A percentile compares a stretch with the other conserved stretches of the same genome.
phyloP scores from a whole-genome alignment of 2,113 vertebrate species.

The Acanthochromis polyacanthus region DNA sequence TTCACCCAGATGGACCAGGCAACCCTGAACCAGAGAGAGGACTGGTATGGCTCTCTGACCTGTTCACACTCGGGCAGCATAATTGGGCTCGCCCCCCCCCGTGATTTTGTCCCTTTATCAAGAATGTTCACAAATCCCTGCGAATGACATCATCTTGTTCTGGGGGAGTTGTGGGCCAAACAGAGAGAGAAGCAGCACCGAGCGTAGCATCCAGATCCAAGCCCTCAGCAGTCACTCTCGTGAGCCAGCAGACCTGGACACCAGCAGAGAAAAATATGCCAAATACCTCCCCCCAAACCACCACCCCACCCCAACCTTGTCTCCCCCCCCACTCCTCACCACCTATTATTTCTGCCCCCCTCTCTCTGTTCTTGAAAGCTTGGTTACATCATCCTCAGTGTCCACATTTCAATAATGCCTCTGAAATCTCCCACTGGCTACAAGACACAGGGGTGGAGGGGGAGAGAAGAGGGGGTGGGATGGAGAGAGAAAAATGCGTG shows the following conservation, averaged over 20 bases:
- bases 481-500: constrained; percentile 42
- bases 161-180: constrained; percentile 66
- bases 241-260: constrained; percentile 80
- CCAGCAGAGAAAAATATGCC: constrained; percentile 70
- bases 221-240: constrained; percentile 70
- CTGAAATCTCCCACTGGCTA: constrained; percentile 69
- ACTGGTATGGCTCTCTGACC: constrained; percentile 39
- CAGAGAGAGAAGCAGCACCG: constrained; percentile 67
- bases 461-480: not conserved
- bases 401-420: constrained; percentile 78
- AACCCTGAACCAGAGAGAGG: not conserved
- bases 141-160: constrained; percentile 77
- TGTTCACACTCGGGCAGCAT: constrained; percentile 34
- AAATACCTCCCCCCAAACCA: constrained; percentile 47
- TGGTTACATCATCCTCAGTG: constrained; percentile 78
- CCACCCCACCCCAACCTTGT: constrained; percentile 23
- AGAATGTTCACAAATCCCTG: constrained; percentile 75
- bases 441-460: not conserved
- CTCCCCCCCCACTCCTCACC: not conserved
- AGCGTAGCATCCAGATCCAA: constrained; percentile 74
- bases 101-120: constrained; percentile 72
- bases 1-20: not conserved
- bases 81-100: constrained; percentile 49
- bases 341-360: constrained; percentile 71
- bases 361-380: constrained; percentile 69